A percentile compares a stretch with the other conserved stretches of the same genome.
Conservation (phyloP, 2,888 invertebrate species). For the Hypercompe scribonia region DNA sequence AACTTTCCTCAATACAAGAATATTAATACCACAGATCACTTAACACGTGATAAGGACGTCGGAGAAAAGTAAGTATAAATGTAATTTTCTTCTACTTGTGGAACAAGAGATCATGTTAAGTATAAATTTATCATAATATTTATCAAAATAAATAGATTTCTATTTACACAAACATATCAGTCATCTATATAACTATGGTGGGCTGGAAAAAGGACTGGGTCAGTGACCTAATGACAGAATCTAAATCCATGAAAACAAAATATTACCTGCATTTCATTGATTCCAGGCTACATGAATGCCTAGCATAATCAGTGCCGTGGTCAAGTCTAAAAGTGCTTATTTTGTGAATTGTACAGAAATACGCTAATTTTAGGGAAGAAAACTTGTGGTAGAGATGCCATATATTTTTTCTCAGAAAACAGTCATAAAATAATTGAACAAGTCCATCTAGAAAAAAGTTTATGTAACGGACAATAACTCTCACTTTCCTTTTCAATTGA, state of each 20-base stretch:
- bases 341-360: background rate
- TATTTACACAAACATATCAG: background rate
- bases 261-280: slow-evolving; percentile 10
- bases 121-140: too few relatives aligned
- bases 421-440: background rate
- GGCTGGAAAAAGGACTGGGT: background rate
- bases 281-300: background rate
- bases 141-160: background rate
- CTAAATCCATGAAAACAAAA: slow-evolving; percentile 8
- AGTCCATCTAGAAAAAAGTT: background rate
- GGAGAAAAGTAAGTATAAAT: too few relatives aligned
- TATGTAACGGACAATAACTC: background rate
- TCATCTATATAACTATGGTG: background rate
- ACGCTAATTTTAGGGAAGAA: background rate
- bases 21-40: too few relatives aligned
- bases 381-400: background rate
- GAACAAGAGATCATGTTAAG: too few relatives aligned
- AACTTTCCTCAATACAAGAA: too few relatives aligned
- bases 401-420: background rate
- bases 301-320: background rate
- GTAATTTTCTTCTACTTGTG: too few relatives aligned
- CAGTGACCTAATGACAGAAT: background rate
- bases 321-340: background rate
- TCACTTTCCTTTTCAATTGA: background rate
- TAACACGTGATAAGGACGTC: too few relatives aligned